These are phyloP conservation scores for Exaiptasia diaphana DNA, from an alignment of 64 coral and sea anemone species.

Conservation along the genomic window DNA sequence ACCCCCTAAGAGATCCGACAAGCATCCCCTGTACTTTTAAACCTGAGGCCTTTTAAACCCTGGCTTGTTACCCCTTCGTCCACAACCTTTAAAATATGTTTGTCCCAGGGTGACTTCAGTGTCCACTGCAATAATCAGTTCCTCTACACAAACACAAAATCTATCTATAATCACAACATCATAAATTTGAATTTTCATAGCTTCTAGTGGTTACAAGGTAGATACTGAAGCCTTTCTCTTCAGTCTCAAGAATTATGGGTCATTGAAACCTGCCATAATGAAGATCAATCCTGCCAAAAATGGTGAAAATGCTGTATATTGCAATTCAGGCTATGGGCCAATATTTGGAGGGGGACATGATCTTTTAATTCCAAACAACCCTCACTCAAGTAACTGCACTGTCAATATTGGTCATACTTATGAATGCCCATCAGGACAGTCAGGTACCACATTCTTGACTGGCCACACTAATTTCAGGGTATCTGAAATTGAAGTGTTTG, in stretches of 20 bases:
- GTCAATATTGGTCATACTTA: not conserved
- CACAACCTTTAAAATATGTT: too few relatives aligned
- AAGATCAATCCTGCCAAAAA: not conserved
- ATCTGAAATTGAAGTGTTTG: conserved; percentile 39
- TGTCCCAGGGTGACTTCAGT: too few relatives aligned
- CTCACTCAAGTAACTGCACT: conserved; percentile 17
- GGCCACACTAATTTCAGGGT: conserved; percentile 9
- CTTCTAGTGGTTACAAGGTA: not conserved
- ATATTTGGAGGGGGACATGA: conserved; percentile 51
- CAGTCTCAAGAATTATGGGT: conserved; percentile 58
- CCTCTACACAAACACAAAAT: too few relatives aligned
- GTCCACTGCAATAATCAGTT: too few relatives aligned
- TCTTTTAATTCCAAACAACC: conserved; percentile 14
- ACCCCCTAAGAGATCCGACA: too few relatives aligned
- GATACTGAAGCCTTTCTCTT: conserved; percentile 32
- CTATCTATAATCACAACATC: too few relatives aligned
- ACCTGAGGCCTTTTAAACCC: too few relatives aligned
- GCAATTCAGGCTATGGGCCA: conserved; percentile 36
- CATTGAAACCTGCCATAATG: conserved; percentile 18
- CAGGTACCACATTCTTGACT: not conserved
- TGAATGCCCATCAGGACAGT: conserved; percentile 8
- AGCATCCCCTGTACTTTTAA: too few relatives aligned
- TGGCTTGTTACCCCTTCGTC: too few relatives aligned
- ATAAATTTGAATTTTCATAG: too few relatives aligned
- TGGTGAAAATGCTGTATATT: conserved; percentile 2